phyloP scores from a whole-genome alignment of 2,113 vertebrate genomes.

The Callionymus lyra region DNA sequence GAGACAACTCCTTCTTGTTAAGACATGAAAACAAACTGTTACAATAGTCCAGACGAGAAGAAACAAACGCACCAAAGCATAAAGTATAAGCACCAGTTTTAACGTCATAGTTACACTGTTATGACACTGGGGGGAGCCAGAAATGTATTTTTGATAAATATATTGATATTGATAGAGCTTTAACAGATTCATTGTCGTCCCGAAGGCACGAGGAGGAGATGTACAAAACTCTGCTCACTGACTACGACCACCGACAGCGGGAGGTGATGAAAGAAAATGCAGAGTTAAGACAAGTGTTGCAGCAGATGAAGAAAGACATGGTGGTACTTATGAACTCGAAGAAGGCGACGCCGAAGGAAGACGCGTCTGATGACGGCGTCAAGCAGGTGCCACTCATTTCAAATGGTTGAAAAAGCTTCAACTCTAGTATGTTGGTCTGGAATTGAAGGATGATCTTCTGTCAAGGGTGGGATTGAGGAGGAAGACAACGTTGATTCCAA shows the following conservation, averaged over 20 bases:
- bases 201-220: constrained; percentile 93
- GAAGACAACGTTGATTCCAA: constrained; percentile 79
- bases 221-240: constrained; percentile 82
- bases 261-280: constrained; percentile 85
- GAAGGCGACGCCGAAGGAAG: constrained; percentile 67
- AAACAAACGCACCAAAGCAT: no score
- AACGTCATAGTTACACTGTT: no score
- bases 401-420: neutral
- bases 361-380: constrained; percentile 61
- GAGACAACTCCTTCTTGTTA: no score
- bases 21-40: no score
- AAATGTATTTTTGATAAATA: no score
- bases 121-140: no score
- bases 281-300: constrained; percentile 88
- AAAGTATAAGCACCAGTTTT: no score
- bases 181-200: no score
- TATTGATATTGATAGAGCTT: no score
- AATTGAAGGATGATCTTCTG: neutral
- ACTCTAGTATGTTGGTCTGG: neutral
- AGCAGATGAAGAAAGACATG: constrained; percentile 96
- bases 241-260: constrained; percentile 84
- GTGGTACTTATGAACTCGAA: constrained; percentile 78
- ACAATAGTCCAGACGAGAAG: no score
- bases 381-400: constrained; percentile 59
- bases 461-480: constrained; percentile 75